Conservation (phyloP, 1,140 invertebrate species). For the Aphelinus atriplicis region DNA sequence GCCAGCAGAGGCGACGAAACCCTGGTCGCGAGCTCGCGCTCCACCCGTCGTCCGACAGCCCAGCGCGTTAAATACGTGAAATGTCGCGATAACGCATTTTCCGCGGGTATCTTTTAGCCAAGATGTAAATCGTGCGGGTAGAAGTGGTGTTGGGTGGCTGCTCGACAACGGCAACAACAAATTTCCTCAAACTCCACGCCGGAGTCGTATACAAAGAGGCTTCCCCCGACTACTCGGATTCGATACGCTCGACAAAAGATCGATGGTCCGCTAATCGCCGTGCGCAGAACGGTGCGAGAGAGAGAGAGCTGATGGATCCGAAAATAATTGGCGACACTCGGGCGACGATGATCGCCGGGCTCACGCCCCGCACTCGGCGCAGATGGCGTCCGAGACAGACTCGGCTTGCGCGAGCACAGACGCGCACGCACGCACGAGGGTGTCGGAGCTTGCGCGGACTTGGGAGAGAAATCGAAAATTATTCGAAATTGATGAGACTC, state of each 20-base stretch:
- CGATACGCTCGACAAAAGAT: no score
- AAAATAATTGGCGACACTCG: conserved; percentile 55
- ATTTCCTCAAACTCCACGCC: no score
- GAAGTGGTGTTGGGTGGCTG: background rate
- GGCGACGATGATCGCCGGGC: background rate
- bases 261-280: no score
- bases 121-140: no score
- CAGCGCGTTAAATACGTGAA: no score
- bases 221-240: no score
- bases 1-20: no score
- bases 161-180: background rate
- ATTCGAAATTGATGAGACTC: conserved; percentile 61
- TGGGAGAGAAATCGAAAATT: conserved; percentile 47
- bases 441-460: background rate
- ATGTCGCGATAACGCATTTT: no score
- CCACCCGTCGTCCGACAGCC: no score
- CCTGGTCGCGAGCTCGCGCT: no score
- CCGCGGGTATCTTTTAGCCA: no score
- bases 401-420: background rate
- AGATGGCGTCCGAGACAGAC: background rate
- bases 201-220: no score
- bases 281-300: background rate
- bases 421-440: background rate
- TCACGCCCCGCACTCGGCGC: background rate
- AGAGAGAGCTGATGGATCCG: conserved; percentile 54